These are phyloP conservation scores for Dendroctonus ponderosae DNA, from an alignment of 1,140 invertebrate species.

Conservation along the genomic window DNA sequence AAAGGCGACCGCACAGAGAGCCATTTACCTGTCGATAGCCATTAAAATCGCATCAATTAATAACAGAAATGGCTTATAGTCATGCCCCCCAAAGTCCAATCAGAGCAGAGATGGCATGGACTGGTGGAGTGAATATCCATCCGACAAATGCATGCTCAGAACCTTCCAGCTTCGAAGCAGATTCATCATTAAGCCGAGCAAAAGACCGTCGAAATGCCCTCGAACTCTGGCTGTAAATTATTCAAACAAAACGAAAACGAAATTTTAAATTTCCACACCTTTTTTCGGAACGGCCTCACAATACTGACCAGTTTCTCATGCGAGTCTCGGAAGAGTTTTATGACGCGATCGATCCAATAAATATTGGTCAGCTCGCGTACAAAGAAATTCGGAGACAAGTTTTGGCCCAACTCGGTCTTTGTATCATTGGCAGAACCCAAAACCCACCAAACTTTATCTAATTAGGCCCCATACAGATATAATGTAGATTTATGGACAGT, in stretches of 20 bases:
- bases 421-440: conserved; percentile 26
- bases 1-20: conserved; percentile 19
- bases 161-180: too few species aligned
- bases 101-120: too few species aligned
- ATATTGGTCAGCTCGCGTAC: conserved; percentile 29
- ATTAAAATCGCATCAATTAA: conserved; percentile 10
- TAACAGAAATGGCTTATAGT: neutral
- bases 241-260: neutral
- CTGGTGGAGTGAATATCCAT: too few species aligned
- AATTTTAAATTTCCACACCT: conserved; percentile 26
- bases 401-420: conserved; percentile 23
- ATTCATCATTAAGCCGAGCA: too few species aligned
- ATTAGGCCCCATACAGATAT: conserved; percentile 32
- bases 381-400: conserved; percentile 32
- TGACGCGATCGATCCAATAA: conserved; percentile 33
- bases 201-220: too few species aligned
- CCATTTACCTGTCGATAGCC: conserved; percentile 8
- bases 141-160: too few species aligned
- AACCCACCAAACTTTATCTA: conserved; percentile 30
- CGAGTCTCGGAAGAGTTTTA: conserved; percentile 22
- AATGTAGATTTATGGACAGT: conserved; percentile 30
- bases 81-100: too few species aligned
- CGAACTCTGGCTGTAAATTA: too few species aligned
- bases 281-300: conserved; percentile 21
- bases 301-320: conserved; percentile 19